Evolutionary conservation across 2,888 invertebrate species (phyloP).

Genomic region (Biston stratarius): DNA sequence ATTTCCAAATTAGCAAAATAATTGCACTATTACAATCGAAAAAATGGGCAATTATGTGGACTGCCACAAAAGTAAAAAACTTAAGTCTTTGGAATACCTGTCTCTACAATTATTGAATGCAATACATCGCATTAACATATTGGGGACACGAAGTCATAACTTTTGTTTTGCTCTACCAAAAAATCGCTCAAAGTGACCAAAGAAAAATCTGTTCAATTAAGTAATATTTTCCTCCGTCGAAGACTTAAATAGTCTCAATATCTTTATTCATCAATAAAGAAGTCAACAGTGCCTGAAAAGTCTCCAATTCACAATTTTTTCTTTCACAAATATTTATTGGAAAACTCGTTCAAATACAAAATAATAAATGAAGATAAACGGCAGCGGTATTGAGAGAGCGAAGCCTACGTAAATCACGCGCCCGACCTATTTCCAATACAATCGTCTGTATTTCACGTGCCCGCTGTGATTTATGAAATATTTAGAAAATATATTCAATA

Average conservation of each 20-base stretch:
- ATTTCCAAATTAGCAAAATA: no score
- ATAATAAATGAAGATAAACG: constrained; percentile 45
- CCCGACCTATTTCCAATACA: constrained; percentile 44
- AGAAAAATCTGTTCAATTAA: not conserved
- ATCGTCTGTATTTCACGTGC: constrained; percentile 39
- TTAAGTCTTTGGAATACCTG: no score
- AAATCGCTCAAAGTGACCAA: no score
- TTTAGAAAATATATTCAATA: constrained; percentile 44
- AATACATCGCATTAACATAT: no score
- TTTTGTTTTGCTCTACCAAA: no score
- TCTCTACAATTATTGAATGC: no score
- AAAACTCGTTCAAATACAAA: constrained; percentile 41
- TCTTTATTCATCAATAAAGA: constrained; percentile 20
- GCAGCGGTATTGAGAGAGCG: constrained; percentile 37
- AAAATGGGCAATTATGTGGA: no score
- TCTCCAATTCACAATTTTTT: constrained; percentile 18
- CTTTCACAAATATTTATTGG: constrained; percentile 32
- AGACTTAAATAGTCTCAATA: constrained; percentile 9
- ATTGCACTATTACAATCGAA: no score
- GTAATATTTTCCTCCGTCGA: constrained; percentile 1
- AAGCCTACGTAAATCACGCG: constrained; percentile 46
- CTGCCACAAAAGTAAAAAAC: no score
- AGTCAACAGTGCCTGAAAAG: constrained; percentile 24
- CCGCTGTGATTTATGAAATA: constrained; percentile 39
- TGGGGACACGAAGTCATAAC: no score